Conservation (phyloP, 1,140 invertebrate genomes). For the Drosophila varians region DNA sequence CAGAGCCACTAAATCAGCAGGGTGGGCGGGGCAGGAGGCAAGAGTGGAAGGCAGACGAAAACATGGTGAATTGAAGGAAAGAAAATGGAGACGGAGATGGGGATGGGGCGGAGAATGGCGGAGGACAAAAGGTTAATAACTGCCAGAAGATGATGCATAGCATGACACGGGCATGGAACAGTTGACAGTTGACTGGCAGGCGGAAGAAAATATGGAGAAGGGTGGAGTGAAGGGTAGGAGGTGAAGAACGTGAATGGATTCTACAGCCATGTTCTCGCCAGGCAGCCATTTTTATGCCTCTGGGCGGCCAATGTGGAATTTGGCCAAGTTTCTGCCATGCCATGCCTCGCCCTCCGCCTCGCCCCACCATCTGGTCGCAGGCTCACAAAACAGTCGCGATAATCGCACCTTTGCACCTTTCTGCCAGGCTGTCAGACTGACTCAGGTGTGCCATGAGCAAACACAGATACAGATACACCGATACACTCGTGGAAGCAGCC, state of each 20-base stretch:
- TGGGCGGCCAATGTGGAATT: slow-evolving; percentile 68
- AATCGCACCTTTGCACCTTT: slow-evolving; percentile 79
- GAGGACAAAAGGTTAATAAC: slow-evolving; percentile 75
- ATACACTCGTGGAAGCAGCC: slow-evolving; percentile 25
- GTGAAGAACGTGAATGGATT: slow-evolving; percentile 8
- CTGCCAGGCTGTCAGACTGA: slow-evolving; percentile 51
- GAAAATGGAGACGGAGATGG: neutral
- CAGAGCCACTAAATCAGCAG: slow-evolving; percentile 55
- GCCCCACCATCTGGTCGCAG: neutral
- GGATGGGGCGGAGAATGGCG: neutral
- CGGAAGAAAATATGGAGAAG: neutral
- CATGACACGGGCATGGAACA: slow-evolving; percentile 66
- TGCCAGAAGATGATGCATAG: slow-evolving; percentile 81
- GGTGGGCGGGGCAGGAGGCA: slow-evolving; percentile 1
- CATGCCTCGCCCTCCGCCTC: neutral
- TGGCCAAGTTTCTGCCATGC: slow-evolving; percentile 61
- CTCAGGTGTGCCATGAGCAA: slow-evolving; percentile 66
- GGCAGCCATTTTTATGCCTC: slow-evolving; percentile 68
- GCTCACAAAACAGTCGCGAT: slow-evolving; percentile 54
- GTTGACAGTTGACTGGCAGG: slow-evolving; percentile 79
- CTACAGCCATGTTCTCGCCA: slow-evolving; percentile 1
- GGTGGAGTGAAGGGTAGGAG: neutral
- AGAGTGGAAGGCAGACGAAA: slow-evolving; percentile 13
- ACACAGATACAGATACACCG: slow-evolving; percentile 19
- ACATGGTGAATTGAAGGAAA: neutral